A percentile compares a stretch with the other conserved stretches of the same genome.
Evolutionary conservation across 2,797 vertebrate genomes (phyloP).

Genomic region (Gila robusta): DNA sequence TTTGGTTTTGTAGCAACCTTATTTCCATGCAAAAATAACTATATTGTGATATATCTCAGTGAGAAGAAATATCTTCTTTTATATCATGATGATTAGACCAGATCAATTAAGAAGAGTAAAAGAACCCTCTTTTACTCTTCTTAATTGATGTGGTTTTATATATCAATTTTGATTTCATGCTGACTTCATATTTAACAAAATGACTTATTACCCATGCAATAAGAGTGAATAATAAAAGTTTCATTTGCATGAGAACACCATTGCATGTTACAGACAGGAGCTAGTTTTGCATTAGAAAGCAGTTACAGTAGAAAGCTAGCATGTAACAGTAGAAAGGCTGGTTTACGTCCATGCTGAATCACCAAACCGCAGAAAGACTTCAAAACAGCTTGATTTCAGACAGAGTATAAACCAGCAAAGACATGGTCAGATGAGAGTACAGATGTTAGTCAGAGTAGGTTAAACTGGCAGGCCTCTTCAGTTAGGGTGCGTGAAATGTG

Average conservation of each 20-base stretch:
- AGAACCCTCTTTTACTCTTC: too few relatives aligned
- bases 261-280: constrained; percentile 2
- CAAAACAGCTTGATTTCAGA: constrained; percentile 9
- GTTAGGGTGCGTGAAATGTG: constrained; percentile 78
- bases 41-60: too few relatives aligned
- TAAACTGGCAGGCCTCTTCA: constrained; percentile 36
- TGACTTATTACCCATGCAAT: background rate
- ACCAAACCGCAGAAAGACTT: background rate
- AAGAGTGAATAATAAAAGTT: background rate
- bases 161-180: background rate
- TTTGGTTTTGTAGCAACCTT: background rate
- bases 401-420: constrained; percentile 35
- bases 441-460: constrained; percentile 37
- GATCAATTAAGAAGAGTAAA: background rate
- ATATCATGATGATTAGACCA: background rate
- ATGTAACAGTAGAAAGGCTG: constrained; percentile 9
- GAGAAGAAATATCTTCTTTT: too few relatives aligned
- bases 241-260: background rate
- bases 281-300: constrained; percentile 11
- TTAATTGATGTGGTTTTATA: too few relatives aligned
- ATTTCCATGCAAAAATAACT: background rate
- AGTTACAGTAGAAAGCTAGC: background rate
- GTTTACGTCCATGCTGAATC: constrained; percentile 15
- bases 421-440: constrained; percentile 11
- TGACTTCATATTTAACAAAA: background rate